phyloP scores from a whole-genome alignment of 2,113 vertebrate species.

The Lophotis ruficrista region DNA sequence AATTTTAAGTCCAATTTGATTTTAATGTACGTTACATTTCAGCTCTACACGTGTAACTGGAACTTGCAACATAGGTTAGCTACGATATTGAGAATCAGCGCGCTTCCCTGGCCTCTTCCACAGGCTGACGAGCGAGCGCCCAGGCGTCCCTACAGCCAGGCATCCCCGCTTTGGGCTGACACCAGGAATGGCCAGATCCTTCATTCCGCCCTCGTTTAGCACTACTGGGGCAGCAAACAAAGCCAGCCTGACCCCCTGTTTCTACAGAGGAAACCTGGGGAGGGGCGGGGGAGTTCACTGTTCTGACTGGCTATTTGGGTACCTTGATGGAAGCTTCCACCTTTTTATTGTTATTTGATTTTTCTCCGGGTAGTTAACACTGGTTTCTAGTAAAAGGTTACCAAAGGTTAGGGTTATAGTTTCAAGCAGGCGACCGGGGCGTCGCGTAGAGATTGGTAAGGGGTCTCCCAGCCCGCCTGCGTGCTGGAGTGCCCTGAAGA shows the following conservation, averaged over 20 bases:
- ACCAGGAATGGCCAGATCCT: background rate
- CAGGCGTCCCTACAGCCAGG: background rate
- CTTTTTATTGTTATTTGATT: background rate
- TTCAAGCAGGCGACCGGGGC: background rate
- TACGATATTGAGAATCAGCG: constrained; percentile 29
- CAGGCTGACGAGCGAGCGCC: background rate
- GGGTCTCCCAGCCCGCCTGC: background rate
- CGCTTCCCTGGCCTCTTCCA: constrained; percentile 32
- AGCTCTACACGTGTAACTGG: constrained; percentile 60
- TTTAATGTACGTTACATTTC: constrained; percentile 62
- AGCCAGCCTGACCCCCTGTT: background rate
- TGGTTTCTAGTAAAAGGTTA: background rate
- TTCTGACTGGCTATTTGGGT: background rate
- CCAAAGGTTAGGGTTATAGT: background rate
- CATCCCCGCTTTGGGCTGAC: background rate
- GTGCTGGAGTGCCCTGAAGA: background rate
- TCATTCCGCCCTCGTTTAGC: background rate
- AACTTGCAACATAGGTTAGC: constrained; percentile 56
- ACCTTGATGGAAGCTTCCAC: background rate
- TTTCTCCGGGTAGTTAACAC: background rate
- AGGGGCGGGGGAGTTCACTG: background rate
- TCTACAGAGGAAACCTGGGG: background rate
- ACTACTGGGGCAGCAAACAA: background rate
- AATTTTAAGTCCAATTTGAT: constrained; percentile 54
- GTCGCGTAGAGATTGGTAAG: background rate